Evolutionary conservation across 1,140 invertebrate genomes (phyloP).

Genomic region (Gryllus bimaculatus): DNA sequence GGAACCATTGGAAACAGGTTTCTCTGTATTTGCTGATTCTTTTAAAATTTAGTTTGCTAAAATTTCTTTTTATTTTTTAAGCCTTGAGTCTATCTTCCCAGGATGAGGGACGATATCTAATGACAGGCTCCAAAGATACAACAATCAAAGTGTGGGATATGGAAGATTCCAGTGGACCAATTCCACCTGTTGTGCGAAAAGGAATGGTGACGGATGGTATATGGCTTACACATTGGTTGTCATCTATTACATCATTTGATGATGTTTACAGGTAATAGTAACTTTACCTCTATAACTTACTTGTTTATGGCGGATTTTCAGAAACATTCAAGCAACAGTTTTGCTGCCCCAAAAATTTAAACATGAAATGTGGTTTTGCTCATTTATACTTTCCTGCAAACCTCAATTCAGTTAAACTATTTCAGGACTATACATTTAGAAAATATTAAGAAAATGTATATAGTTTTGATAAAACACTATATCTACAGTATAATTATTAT

Average conservation of each 20-base stretch:
- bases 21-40: not conserved
- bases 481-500: too few species aligned
- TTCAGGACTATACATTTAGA: too few species aligned
- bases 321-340: too few species aligned
- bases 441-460: too few species aligned
- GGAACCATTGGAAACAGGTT: too few species aligned
- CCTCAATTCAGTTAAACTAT: too few species aligned
- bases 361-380: too few species aligned
- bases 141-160: conserved; percentile 29
- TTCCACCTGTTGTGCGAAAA: conserved; percentile 21
- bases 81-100: conserved; percentile 10
- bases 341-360: too few species aligned
- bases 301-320: too few species aligned
- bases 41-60: not conserved
- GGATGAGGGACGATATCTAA: conserved; percentile 21
- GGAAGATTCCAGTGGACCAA: conserved; percentile 24
- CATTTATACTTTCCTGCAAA: too few species aligned
- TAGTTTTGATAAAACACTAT: too few species aligned
- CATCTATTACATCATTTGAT: conserved; percentile 31
- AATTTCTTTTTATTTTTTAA: not conserved
- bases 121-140: conserved; percentile 26
- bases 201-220: conserved; percentile 26
- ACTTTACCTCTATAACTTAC: not conserved
- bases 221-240: conserved; percentile 30
- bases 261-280: conserved; percentile 33